Percentiles rank a stretch among this genome's conserved stretches.
Evolutionary conservation across 2,113 vertebrate genomes (phyloP).

Genomic region (Nerophis ophidion): DNA sequence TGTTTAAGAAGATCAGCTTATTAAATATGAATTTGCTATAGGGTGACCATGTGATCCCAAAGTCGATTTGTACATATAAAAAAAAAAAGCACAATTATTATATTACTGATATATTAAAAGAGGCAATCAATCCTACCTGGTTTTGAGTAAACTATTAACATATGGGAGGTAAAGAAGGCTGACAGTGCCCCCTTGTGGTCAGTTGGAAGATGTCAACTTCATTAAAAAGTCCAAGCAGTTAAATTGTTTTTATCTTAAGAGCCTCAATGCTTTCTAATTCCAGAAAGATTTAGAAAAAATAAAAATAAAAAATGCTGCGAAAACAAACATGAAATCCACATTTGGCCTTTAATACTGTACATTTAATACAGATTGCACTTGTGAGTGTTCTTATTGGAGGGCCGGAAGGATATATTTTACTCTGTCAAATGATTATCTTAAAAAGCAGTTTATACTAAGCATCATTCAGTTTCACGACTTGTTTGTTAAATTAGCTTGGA

Average conservation of each 20-base stretch:
- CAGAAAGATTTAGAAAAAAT: neutral
- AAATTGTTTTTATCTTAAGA: neutral
- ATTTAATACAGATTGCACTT: conserved; percentile 52
- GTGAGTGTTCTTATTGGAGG: conserved; percentile 22
- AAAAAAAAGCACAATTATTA: neutral
- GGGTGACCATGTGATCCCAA: neutral
- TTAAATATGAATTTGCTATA: neutral
- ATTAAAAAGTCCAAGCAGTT: neutral
- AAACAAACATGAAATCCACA: conserved; percentile 41
- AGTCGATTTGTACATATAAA: neutral
- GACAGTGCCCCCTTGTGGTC: conserved; percentile 32
- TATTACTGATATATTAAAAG: neutral
- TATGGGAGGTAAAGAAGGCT: neutral
- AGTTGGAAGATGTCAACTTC: neutral
- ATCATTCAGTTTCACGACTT: conserved; percentile 35
- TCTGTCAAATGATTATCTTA: conserved; percentile 38
- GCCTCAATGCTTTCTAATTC: conserved; percentile 5
- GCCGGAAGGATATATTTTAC: conserved; percentile 35
- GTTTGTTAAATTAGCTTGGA: conserved; percentile 38
- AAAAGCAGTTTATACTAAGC: conserved; percentile 48
- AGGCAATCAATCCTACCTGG: neutral
- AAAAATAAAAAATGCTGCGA: neutral
- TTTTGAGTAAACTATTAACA: neutral
- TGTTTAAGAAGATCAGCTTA: neutral
- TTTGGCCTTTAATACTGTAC: conserved; percentile 62